These are phyloP conservation scores for Standfussiana lucernea DNA, from an alignment of 2,888 invertebrate genomes.

Conservation along the genomic window DNA sequence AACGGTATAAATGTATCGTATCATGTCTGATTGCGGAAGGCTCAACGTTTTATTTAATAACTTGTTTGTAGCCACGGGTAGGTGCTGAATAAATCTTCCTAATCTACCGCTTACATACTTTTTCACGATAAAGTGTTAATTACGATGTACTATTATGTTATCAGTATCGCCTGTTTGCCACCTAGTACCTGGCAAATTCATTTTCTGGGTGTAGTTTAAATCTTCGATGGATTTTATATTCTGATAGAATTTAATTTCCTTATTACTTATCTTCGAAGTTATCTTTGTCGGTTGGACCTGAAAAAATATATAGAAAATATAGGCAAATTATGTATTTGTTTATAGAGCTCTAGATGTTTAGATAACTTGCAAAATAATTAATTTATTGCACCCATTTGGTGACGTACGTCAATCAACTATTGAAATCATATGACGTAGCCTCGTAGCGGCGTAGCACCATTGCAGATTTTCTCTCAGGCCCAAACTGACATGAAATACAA, in stretches of 20 bases:
- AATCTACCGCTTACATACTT: slow-evolving; percentile 31
- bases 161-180: slow-evolving; percentile 4
- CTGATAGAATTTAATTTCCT: neutral
- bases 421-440: slow-evolving; percentile 28
- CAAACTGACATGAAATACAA: slow-evolving; percentile 34
- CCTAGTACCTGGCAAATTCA: slow-evolving; percentile 5
- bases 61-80: slow-evolving; percentile 28
- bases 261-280: slow-evolving; percentile 9
- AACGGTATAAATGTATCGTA: slow-evolving; percentile 18
- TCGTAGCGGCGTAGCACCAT: slow-evolving; percentile 17
- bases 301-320: neutral
- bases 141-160: slow-evolving; percentile 14
- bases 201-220: slow-evolving; percentile 28
- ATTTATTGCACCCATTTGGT: slow-evolving; percentile 13
- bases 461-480: slow-evolving; percentile 23
- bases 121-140: slow-evolving; percentile 41
- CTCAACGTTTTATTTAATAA: slow-evolving; percentile 41
- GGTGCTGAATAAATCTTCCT: slow-evolving; percentile 31
- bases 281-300: neutral
- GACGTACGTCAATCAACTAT: slow-evolving; percentile 17
- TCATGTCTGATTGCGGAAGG: slow-evolving; percentile 45
- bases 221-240: slow-evolving; percentile 9
- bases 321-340: neutral
- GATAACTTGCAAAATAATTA: slow-evolving; percentile 1
- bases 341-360: slow-evolving; percentile 9